Percentiles rank a stretch among this genome's conserved stretches.
These are phyloP conservation scores for Cyanocitta stelleri DNA, from an alignment of 2,113 vertebrate genomes.

Conservation along the genomic window DNA sequence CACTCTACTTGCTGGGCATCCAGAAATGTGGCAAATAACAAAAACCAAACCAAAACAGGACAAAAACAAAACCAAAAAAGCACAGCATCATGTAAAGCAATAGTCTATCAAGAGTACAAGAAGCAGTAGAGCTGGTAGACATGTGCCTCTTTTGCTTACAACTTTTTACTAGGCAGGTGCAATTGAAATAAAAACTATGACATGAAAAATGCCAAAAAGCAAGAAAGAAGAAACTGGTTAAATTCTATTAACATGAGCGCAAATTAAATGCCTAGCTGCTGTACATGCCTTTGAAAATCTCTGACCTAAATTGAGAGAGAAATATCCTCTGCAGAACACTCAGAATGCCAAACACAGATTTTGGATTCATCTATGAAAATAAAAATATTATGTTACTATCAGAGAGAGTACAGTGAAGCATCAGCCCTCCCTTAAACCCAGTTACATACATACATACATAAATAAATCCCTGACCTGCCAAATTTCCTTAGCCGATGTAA, in stretches of 20 bases:
- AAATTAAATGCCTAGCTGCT: slow-evolving; percentile 3
- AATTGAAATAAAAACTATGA: neutral
- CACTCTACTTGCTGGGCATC: neutral
- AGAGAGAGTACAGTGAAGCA: neutral
- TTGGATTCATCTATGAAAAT: slow-evolving; percentile 41
- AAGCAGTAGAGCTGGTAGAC: neutral
- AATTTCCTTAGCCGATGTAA: neutral
- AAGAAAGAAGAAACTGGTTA: neutral
- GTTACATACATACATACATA: slow-evolving; percentile 14
- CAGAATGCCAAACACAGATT: slow-evolving; percentile 19
- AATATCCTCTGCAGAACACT: slow-evolving; percentile 16
- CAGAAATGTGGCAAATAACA: neutral
- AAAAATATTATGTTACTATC: slow-evolving; percentile 33
- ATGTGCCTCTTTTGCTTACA: neutral
- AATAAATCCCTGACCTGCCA: slow-evolving; percentile 18
- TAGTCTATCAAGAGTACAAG: neutral
- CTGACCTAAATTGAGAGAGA: slow-evolving; percentile 17
- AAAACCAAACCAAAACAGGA: neutral
- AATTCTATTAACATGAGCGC: neutral
- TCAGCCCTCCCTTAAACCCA: slow-evolving; percentile 6
- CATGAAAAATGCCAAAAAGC: neutral
- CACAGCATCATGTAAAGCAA: neutral
- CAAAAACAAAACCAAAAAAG: neutral
- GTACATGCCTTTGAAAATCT: neutral
- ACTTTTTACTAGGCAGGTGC: neutral